Conservation (phyloP, 2,888 invertebrate genomes). For the Ceratothoa steindachneri region DNA sequence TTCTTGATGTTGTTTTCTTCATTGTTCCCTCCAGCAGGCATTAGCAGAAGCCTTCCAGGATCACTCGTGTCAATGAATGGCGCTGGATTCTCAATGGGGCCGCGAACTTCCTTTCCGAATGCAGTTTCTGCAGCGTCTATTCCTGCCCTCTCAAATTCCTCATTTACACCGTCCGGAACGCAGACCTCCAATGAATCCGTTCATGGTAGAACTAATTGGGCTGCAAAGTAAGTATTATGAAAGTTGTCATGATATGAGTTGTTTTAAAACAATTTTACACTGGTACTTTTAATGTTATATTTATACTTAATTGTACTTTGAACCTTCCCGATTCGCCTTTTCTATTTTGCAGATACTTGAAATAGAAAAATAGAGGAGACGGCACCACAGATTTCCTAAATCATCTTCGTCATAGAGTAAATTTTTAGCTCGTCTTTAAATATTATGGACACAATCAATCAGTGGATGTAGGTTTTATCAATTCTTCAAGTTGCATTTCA, state of each 20-base stretch:
- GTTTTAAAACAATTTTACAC: not conserved
- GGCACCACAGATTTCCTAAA: too few relatives aligned
- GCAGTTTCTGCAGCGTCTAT: slow-evolving; percentile 11
- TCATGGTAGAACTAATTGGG: slow-evolving; percentile 70
- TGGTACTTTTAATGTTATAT: too few relatives aligned
- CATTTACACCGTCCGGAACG: slow-evolving; percentile 3
- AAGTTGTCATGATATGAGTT: not conserved
- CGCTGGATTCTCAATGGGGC: slow-evolving; percentile 19
- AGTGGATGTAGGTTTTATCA: too few relatives aligned
- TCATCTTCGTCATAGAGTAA: too few relatives aligned
- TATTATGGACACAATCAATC: too few relatives aligned
- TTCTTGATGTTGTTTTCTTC: too few relatives aligned
- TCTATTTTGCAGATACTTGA: not conserved
- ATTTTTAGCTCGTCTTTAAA: too few relatives aligned
- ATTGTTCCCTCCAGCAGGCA: slow-evolving; percentile 42
- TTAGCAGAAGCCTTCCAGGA: slow-evolving; percentile 44
- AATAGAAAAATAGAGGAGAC: not conserved
- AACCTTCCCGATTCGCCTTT: too few relatives aligned
- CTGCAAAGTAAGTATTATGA: slow-evolving; percentile 64
- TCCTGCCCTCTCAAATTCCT: slow-evolving; percentile 14
- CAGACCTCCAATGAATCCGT: slow-evolving; percentile 52
- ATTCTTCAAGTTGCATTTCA: too few relatives aligned
- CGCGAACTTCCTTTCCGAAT: slow-evolving; percentile 4
- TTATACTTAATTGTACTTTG: too few relatives aligned
- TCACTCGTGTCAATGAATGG: slow-evolving; percentile 25